These are phyloP conservation scores for Germaria angustata DNA, from an alignment of 2,888 invertebrate genomes.

Conservation along the genomic window DNA sequence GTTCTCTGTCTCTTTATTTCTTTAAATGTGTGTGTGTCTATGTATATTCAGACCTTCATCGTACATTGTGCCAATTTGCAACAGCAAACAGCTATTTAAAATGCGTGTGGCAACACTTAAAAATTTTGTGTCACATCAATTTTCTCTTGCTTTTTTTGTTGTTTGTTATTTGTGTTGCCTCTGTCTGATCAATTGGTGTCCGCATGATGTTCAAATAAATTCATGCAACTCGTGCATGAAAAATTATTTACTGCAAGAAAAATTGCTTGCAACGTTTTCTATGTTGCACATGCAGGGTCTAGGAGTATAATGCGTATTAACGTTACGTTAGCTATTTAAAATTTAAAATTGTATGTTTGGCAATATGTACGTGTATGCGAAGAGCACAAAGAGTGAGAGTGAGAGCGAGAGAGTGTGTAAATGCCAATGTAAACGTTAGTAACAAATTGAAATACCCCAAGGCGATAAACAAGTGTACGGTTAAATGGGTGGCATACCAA, in stretches of 20 bases:
- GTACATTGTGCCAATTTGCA: slow-evolving; percentile 33
- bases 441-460: slow-evolving; percentile 60
- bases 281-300: slow-evolving; percentile 6
- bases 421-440: slow-evolving; percentile 39
- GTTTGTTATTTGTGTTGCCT: slow-evolving; percentile 19
- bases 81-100: slow-evolving; percentile 64
- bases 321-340: slow-evolving; percentile 17
- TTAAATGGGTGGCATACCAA: slow-evolving; percentile 23
- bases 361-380: background rate
- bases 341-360: background rate
- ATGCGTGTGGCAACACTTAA: slow-evolving; percentile 66
- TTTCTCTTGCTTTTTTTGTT: slow-evolving; percentile 21
- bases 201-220: slow-evolving; percentile 64
- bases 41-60: background rate
- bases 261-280: slow-evolving; percentile 65
- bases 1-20: background rate
- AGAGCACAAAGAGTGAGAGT: too few relatives aligned
- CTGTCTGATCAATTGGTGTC: slow-evolving; percentile 60
- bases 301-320: slow-evolving; percentile 5
- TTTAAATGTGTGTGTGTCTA: background rate
- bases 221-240: slow-evolving; percentile 66
- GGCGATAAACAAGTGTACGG: slow-evolving; percentile 44
- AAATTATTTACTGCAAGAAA: slow-evolving; percentile 70
- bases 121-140: slow-evolving; percentile 65
- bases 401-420: slow-evolving; percentile 4